phyloP scores from a whole-genome alignment of 2,888 invertebrate genomes.

The Tanypteryx hageni region DNA sequence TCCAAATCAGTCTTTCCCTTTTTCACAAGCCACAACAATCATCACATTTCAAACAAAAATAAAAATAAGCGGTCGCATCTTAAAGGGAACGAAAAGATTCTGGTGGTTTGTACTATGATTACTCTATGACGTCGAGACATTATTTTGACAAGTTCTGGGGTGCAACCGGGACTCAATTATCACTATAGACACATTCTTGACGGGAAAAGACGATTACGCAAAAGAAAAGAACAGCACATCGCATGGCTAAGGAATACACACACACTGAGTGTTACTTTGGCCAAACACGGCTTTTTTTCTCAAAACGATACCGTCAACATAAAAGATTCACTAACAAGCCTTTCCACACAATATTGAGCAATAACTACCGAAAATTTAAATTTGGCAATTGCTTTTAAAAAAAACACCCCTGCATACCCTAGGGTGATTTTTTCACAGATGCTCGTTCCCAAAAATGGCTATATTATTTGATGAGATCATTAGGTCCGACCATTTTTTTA shows the following conservation, averaged over 20 bases:
- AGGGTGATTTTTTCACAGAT: not conserved
- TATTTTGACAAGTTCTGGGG: not conserved
- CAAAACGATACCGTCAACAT: constrained; percentile 16
- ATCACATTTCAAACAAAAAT: constrained; percentile 36
- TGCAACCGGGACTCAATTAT: not conserved
- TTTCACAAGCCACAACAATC: constrained; percentile 55
- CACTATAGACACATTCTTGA: not conserved
- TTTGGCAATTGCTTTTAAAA: constrained; percentile 21
- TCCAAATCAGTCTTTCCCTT: constrained; percentile 56
- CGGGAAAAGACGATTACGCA: not conserved
- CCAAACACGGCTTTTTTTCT: constrained; percentile 20
- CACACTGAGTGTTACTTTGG: constrained; percentile 29
- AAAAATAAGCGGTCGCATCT: not conserved
- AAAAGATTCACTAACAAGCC: constrained; percentile 50
- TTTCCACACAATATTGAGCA: constrained; percentile 44
- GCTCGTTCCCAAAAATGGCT: not conserved
- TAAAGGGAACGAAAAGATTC: not conserved
- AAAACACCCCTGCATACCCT: constrained; percentile 22
- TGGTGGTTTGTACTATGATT: constrained; percentile 31
- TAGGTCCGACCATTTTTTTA: constrained; percentile 16
- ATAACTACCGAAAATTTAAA: constrained; percentile 45
- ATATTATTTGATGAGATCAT: constrained; percentile 49
- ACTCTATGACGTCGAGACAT: not conserved
- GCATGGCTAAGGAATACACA: constrained; percentile 25
- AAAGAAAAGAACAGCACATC: constrained; percentile 29